These are phyloP conservation scores for Apaloderma vittatum DNA, from an alignment of 2,113 vertebrate species.

Conservation along the genomic window DNA sequence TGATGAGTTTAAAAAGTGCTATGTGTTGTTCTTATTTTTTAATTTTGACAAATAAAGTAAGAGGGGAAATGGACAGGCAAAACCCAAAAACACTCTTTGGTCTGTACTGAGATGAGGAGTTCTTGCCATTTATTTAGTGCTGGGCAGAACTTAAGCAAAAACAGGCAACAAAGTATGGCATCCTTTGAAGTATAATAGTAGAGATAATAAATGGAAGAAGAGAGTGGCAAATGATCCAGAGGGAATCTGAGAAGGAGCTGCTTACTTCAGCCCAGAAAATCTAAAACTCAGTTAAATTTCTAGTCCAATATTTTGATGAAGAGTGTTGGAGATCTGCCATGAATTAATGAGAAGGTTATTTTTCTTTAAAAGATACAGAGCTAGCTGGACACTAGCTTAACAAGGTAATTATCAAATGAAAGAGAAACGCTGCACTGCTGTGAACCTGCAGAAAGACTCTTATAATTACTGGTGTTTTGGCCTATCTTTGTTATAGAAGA, in stretches of 20 bases:
- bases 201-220: not conserved
- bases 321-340: not conserved
- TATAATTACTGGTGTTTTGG: constrained; percentile 59
- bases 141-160: not conserved
- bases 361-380: constrained; percentile 60
- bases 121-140: not conserved
- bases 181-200: not conserved
- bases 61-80: not conserved
- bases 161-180: not conserved
- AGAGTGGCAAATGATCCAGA: not conserved
- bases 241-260: not conserved
- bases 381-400: constrained; percentile 62
- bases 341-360: constrained; percentile 44
- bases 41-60: not conserved
- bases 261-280: not conserved
- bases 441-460: constrained; percentile 66
- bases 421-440: constrained; percentile 46
- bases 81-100: not conserved
- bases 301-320: not conserved
- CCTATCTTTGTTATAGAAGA: constrained; percentile 49
- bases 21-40: not conserved
- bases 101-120: not conserved
- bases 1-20: not conserved
- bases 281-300: constrained; percentile 4
- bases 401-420: constrained; percentile 76